A percentile compares a stretch with the other conserved stretches of the same genome.
These are phyloP conservation scores for Chondrosia reniformis DNA, from an alignment of 37 sponge, comb jelly and placozoan species.

Conservation along the genomic window DNA sequence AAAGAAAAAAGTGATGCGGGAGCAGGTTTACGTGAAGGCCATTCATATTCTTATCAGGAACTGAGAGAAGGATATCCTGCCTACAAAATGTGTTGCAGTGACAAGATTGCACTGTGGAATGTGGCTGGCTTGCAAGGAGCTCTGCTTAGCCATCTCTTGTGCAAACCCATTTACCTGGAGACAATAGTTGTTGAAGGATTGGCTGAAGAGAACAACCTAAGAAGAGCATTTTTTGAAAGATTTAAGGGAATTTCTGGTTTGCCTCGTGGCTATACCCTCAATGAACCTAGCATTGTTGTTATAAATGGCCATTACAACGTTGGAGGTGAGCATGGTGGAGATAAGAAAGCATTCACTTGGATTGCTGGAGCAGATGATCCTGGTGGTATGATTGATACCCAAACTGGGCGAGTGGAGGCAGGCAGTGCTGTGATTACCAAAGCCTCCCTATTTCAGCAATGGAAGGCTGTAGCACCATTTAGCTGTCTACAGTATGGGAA, in stretches of 20 bases:
- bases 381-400: neutral
- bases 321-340: neutral
- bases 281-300: no score
- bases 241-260: neutral
- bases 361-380: neutral
- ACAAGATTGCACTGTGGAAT: constrained; percentile 20
- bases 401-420: neutral
- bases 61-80: neutral
- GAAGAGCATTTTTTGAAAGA: neutral
- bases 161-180: neutral
- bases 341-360: neutral
- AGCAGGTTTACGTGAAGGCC: no score
- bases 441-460: neutral
- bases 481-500: neutral
- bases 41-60: no score
- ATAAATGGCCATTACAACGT: neutral
- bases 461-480: neutral
- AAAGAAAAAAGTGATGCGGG: constrained; percentile 5
- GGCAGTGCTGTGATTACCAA: neutral
- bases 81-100: constrained; percentile 21
- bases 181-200: constrained; percentile 1
- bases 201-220: neutral
- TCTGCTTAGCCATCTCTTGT: neutral
- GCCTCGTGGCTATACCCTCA: neutral
- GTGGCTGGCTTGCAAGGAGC: constrained; percentile 12